Conservation (phyloP, 23 tunicate genomes). For the Oikopleura albicans region DNA sequence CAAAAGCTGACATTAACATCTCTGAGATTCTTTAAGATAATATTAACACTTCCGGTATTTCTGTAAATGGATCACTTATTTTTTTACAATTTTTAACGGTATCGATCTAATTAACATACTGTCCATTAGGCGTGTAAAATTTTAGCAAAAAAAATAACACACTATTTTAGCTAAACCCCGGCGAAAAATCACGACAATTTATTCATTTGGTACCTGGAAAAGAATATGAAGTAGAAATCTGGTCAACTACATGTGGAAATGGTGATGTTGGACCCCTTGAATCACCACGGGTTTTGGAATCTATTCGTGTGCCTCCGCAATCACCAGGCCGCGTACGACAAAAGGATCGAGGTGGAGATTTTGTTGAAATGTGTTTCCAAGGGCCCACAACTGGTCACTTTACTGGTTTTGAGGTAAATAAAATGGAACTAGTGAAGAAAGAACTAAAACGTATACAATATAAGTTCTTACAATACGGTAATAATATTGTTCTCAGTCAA, state of each 20-base stretch:
- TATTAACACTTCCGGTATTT: too few relatives aligned
- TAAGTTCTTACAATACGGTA: too few relatives aligned
- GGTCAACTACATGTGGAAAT: constrained; percentile 57
- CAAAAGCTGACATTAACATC: too few relatives aligned
- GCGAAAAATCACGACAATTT: constrained; percentile 32
- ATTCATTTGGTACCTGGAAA: constrained; percentile 45
- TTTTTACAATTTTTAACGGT: too few relatives aligned
- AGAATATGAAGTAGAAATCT: constrained; percentile 35
- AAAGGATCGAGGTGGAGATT: background rate
- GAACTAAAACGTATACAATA: too few relatives aligned
- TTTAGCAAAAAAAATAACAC: too few relatives aligned
- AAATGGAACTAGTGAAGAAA: too few relatives aligned
- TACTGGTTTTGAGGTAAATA: background rate
- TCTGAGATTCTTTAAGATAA: too few relatives aligned
- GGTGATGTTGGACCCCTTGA: constrained; percentile 32
- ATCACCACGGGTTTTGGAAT: background rate
- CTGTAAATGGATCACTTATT: too few relatives aligned
- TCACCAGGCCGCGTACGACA: background rate
- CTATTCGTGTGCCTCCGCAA: background rate
- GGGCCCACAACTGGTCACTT: background rate
- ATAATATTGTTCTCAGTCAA: too few relatives aligned
- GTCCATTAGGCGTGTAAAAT: too few relatives aligned
- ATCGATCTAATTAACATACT: too few relatives aligned
- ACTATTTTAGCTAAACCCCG: constrained; percentile 20
- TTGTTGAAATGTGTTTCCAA: background rate